These are phyloP conservation scores for Shinisaurus crocodilurus DNA, from an alignment of 2,113 vertebrate species.

Conservation along the genomic window DNA sequence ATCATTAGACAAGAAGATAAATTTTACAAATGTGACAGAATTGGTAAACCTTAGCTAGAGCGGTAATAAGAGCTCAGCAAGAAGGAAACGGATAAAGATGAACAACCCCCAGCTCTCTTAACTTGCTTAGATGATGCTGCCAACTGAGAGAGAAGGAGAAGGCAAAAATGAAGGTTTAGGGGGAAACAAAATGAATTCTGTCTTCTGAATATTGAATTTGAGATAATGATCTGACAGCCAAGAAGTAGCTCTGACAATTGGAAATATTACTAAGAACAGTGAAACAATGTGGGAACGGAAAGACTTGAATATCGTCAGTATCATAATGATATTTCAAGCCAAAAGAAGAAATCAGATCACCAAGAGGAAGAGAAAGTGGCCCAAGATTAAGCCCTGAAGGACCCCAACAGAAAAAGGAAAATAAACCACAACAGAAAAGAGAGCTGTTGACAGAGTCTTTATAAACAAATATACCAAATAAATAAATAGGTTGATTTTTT, in stretches of 20 bases:
- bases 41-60: neutral
- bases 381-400: too few relatives aligned
- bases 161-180: neutral
- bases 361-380: too few relatives aligned
- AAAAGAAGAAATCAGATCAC: too few relatives aligned
- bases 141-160: neutral
- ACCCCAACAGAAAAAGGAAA: too few relatives aligned
- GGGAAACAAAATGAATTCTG: neutral
- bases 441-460: too few relatives aligned
- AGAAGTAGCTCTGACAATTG: neutral
- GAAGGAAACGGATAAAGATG: too few relatives aligned
- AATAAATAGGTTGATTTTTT: too few relatives aligned
- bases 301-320: too few relatives aligned
- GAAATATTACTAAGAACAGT: neutral
- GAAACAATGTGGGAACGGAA: neutral
- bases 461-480: too few relatives aligned
- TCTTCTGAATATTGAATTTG: neutral
- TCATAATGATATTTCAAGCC: too few relatives aligned
- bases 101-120: too few relatives aligned
- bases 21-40: neutral
- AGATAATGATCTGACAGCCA: neutral
- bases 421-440: too few relatives aligned
- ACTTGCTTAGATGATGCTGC: neutral
- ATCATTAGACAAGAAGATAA: neutral
- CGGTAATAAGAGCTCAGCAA: neutral